Evolutionary conservation across 2,888 invertebrate species (phyloP), one percentile per base, ranked within the genome.

Genomic region (Melieria picta): DNA sequence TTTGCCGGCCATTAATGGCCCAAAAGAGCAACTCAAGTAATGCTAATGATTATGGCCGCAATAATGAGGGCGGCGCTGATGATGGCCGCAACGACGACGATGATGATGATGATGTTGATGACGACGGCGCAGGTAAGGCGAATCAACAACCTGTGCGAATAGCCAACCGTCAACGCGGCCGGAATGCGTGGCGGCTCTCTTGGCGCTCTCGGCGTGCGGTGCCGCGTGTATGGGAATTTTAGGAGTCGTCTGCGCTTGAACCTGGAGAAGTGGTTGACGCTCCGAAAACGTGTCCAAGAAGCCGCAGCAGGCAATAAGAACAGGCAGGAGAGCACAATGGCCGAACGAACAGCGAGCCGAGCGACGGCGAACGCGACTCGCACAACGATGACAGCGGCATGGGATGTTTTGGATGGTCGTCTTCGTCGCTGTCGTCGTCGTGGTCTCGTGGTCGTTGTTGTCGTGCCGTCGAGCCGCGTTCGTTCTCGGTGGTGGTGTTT

Each of bases 71-170:
- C 57, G 16, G 11, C 45, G 30, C 52, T 58, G 47, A 64, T 46
- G 62, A 67, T 63, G 16, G 16, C 16, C 16, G 16, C 16, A 16
- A 16, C 16, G 16, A 16, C 16, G 0, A 16, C 16, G 16, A 16
- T 30, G 30, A 30, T 30, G 30, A 30, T 2, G 30, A 30, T 30
- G 30, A 30, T 30, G 30, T 1, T 30, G 30, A 30, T 30, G 30
- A 30, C 16, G 45, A 58, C 60, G 47, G 60, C 30, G 62, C 52
- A 48, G 56, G 55, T 61, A 61, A 58, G 58, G 50, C 57, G 43
- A 66, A 58, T 66, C 66, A 66, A 66, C 66, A 66, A 66, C 66
- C 66, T 58, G 66, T 66, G 11, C 48, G 66, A 66, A 66, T 66
- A 13, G 66, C 13, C 16, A 11, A 58, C 57, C 58, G 58, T 43